Conservation (phyloP, 1,140 invertebrate species). For the Zaprionus lachaisei region DNA sequence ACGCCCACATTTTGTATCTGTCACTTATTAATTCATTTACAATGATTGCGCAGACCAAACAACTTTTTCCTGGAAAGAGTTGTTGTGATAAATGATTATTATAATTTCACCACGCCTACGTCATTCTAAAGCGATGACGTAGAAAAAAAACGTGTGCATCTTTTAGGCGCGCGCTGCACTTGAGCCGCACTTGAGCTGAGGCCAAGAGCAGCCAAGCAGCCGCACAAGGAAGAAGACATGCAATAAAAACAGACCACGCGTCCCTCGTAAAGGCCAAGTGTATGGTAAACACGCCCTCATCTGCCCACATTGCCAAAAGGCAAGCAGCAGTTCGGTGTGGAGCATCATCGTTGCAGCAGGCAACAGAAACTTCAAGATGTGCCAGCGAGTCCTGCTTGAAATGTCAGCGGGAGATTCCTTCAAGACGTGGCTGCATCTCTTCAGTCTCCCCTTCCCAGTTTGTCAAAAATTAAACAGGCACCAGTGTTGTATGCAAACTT, state of each 20-base stretch:
- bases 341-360: background rate
- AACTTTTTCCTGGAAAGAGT: conserved; percentile 8
- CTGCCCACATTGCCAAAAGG: conserved; percentile 34
- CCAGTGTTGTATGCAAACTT: too few species aligned
- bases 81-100: background rate
- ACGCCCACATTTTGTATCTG: background rate
- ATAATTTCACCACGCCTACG: conserved; percentile 3
- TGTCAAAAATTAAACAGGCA: background rate
- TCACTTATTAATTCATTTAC: conserved; percentile 10
- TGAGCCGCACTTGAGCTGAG: conserved; percentile 38
- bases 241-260: conserved; percentile 34
- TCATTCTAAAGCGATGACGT: conserved; percentile 7
- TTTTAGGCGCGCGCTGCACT: conserved; percentile 23
- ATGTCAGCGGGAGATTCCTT: background rate
- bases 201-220: conserved; percentile 30
- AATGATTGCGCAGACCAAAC: conserved; percentile 19
- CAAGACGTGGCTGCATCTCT: background rate
- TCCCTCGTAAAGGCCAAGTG: conserved; percentile 68
- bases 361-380: too few species aligned
- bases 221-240: conserved; percentile 44
- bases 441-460: background rate
- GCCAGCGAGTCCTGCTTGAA: background rate
- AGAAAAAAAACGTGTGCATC: conserved; percentile 18
- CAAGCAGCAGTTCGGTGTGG: conserved; percentile 9
- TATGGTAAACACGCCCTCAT: conserved; percentile 55